Base-by-base conservation (phyloP, 2,888 invertebrate species). In the Eupeodes latifasciatus region DNA sequence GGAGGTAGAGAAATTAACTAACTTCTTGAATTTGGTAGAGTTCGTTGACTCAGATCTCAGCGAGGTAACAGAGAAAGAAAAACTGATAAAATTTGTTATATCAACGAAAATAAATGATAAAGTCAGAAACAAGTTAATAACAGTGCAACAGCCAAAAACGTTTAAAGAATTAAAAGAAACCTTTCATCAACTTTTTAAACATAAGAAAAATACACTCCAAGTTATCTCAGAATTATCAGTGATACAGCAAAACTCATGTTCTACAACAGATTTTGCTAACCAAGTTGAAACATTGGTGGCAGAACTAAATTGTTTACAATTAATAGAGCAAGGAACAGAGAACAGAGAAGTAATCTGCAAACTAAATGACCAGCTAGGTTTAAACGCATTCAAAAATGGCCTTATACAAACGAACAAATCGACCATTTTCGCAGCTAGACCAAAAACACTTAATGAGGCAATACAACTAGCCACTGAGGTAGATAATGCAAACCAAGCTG, bases 151-250 rank as follows among this genome's bases (percentile, higher is more conserved):
- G 49, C 49, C 49, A 49, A 49, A 49, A 47, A 47, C 40, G 40
- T 40, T 40, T 40, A 40, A 40, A 40, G 40, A 40, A 40, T 40
- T 40, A 40, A 40, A 40, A 40, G 40, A 40, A 40, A 40, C 40
- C 40, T 40, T 40, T 40, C 40, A 53, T 67, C 66, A 83, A 82
- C 61, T 7, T 40, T 40, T 40, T 40, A 40, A 40, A 40, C 40
- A 40, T 40, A 40, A 40, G 40, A 40, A 40, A 40, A 40, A 40
- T 40, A 40, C 40, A 40, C 40, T 40, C 40, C 40, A 40, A 40
- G 40, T 40, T 2, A 40, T 40, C 40, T 40, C 40, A 40, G 1
- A 40, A 40, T 40, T 40, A 3, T 40, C 40, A 40, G 40, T 40
- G 40, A 40, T 40, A 40, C 40, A 40, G 40, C 40, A 40, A 40